phyloP scores from a whole-genome alignment of 1,140 invertebrate genomes.

The Drosophila guanche region DNA sequence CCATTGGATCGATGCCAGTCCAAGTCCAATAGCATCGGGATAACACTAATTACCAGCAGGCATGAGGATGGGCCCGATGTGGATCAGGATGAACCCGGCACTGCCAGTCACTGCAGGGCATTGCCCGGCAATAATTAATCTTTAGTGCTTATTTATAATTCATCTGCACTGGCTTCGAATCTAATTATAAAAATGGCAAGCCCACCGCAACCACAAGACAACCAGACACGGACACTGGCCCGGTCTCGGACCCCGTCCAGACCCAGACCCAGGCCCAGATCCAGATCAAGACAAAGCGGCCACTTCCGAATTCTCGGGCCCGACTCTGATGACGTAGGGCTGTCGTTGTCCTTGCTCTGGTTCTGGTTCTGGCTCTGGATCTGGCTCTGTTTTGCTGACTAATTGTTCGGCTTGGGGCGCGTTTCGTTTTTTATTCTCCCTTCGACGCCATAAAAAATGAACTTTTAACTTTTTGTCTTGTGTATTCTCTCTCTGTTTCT shows the following conservation, averaged over 20 bases:
- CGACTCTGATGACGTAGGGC: slow-evolving; percentile 26
- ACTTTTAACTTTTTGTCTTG: slow-evolving; percentile 81
- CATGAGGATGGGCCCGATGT: slow-evolving; percentile 30
- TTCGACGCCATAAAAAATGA: slow-evolving; percentile 63
- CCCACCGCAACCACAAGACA: slow-evolving; percentile 40
- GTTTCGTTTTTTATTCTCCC: slow-evolving; percentile 12
- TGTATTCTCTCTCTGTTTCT: slow-evolving; percentile 41
- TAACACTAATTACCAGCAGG: slow-evolving; percentile 59
- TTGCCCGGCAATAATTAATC: slow-evolving; percentile 65
- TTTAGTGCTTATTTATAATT: slow-evolving; percentile 78
- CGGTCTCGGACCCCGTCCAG: too few species aligned
- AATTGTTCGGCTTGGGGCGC: slow-evolving; percentile 56
- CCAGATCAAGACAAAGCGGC: too few species aligned
- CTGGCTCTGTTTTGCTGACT: slow-evolving; percentile 52
- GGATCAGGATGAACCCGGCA: slow-evolving; percentile 14
- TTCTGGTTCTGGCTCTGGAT: not conserved
- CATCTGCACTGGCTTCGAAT: slow-evolving; percentile 64
- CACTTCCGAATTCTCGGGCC: not conserved
- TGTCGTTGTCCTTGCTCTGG: not conserved
- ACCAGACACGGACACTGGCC: not conserved
- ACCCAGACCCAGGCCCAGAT: too few species aligned
- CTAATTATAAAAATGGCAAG: slow-evolving; percentile 72
- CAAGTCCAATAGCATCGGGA: slow-evolving; percentile 13
- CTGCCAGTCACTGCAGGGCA: not conserved
- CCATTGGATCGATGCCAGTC: not conserved